These are phyloP conservation scores for Acropora yongei DNA, from an alignment of 64 coral and sea anemone species.

Conservation along the genomic window DNA sequence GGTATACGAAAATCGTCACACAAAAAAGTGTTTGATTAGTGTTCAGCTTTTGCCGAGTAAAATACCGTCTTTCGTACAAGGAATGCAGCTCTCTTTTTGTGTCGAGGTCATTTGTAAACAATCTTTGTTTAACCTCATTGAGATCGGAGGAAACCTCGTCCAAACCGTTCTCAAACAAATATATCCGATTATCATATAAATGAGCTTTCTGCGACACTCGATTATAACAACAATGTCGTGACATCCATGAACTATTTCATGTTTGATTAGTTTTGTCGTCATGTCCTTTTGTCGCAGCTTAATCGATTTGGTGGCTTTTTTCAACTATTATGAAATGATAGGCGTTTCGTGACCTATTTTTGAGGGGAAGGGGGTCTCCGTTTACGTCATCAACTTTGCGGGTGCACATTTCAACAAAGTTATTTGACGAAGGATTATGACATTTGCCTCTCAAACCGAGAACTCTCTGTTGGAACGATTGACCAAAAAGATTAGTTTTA, in stretches of 20 bases:
- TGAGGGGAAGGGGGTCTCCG: not conserved
- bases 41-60: not conserved
- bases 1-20: slow-evolving; percentile 24
- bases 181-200: not conserved
- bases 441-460: not conserved
- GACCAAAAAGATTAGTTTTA: not conserved
- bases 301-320: not conserved
- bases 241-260: not conserved
- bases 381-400: slow-evolving; percentile 25
- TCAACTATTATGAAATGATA: not conserved
- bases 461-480: not conserved
- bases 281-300: not conserved
- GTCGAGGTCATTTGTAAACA: not conserved
- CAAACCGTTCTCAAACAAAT: slow-evolving; percentile 27
- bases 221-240: not conserved
- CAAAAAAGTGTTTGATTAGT: not conserved
- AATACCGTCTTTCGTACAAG: not conserved
- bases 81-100: not conserved
- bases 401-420: not conserved
- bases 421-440: not conserved
- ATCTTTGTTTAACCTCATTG: slow-evolving; percentile 7
- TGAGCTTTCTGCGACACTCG: not conserved
- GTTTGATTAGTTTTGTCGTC: not conserved
- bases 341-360: not conserved
- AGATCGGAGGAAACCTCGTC: not conserved